Evolutionary conservation across 2,888 invertebrate species (phyloP).

Genomic region (Argyresthia albistria): DNA sequence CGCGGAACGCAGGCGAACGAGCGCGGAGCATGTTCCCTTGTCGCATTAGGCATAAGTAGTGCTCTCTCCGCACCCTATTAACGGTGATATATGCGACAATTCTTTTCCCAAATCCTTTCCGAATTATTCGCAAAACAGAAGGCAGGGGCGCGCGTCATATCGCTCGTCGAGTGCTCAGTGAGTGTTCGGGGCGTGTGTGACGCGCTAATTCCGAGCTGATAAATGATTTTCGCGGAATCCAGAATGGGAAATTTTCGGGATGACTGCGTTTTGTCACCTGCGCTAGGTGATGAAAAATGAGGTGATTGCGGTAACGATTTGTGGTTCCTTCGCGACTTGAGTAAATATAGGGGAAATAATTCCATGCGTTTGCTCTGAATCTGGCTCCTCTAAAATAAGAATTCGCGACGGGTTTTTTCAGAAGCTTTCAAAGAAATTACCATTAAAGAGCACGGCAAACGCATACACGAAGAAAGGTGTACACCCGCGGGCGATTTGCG

Average conservation of each 20-base stretch:
- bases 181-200: constrained; percentile 44
- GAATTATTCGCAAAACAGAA: constrained; percentile 36
- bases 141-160: constrained; percentile 51
- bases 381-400: neutral
- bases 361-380: neutral
- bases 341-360: neutral
- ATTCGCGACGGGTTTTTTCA: neutral
- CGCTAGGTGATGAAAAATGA: constrained; percentile 9
- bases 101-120: constrained; percentile 58
- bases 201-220: constrained; percentile 57
- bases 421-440: constrained; percentile 1
- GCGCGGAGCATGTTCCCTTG: constrained; percentile 63
- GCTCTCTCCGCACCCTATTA: constrained; percentile 71
- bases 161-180: constrained; percentile 32
- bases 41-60: constrained; percentile 72
- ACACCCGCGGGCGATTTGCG: constrained; percentile 41
- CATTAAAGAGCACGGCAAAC: neutral
- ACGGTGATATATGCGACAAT: constrained; percentile 69
- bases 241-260: constrained; percentile 34
- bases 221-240: constrained; percentile 48
- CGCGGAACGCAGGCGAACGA: constrained; percentile 37
- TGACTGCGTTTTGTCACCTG: constrained; percentile 25
- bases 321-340: neutral
- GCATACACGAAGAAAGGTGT: constrained; percentile 10
- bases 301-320: neutral